Base-by-base conservation (phyloP, 1,140 invertebrate genomes). In the Meloidogyne floridensis region DNA sequence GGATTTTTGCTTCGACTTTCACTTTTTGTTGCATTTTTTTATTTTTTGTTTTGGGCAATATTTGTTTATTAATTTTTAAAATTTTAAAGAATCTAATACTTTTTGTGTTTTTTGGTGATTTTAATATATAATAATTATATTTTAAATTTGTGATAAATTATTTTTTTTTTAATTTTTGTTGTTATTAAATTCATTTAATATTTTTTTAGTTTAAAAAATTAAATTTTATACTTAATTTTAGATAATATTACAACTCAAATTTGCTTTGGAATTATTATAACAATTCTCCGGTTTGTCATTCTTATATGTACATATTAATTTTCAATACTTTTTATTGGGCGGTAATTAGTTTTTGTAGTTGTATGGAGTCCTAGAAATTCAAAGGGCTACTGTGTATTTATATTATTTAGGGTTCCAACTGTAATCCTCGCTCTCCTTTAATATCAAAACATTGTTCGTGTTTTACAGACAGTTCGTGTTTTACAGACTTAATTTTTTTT, bases 21-120 rank as follows among this genome's bases (percentile, higher is more conserved):
- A 32, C 42, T 80, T 18, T 53, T 53, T 20, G n/a, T 15, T 56
- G 20, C 59, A 18, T 43, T 81, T 65, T 51, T 81, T n/a, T 81
- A 81, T 80, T 43, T 80, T n/a, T 42, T 81, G 18, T 32, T 81
- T 43, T 81, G 80, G 80, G 0, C 65, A 9, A 42, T 81, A 10
- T 69, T 81, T 54, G n/a, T 51, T n/a, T 74, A 54, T 47, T 51
- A 47, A 15, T 71, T 20, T 20, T 71, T 74, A n/a, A 51, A 54
- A 18, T 74, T 47, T 8, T 47, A 47, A 8, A 47, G 47, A 47
- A 65, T 65, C 59, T 65, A 65, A 65, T 65, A 65, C 15, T 65
- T 47, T 47, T 47, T 65, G 59, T 65, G 59, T 65, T n/a, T 65
- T 65, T 65, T 65, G 15, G 59, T 65, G 59, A n/a, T 65, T 65